Percentiles rank a stretch among this genome's conserved stretches.
These are phyloP conservation scores for Ochotona princeps DNA, from an alignment of 2,113 vertebrate genomes.

Conservation along the genomic window DNA sequence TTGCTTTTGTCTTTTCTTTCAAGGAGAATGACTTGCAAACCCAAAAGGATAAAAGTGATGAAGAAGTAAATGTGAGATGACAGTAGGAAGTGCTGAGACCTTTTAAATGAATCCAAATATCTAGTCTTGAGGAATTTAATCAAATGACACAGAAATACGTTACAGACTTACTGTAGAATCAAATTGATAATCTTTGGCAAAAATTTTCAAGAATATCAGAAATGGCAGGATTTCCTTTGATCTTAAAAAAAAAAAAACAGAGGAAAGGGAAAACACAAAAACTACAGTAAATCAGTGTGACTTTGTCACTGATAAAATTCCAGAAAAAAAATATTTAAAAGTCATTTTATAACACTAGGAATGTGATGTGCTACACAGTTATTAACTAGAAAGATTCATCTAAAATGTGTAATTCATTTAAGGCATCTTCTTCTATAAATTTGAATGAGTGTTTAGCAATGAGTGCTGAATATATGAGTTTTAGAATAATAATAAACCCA, in stretches of 20 bases:
- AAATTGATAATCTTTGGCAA: conserved; percentile 20
- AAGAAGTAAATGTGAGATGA: conserved; percentile 63
- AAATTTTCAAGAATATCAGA: conserved; percentile 41
- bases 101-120: conserved; percentile 62
- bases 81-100: conserved; percentile 46
- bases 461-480: not conserved
- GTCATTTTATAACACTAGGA: not conserved
- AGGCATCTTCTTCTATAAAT: not conserved
- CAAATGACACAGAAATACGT: conserved; percentile 34
- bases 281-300: conserved; percentile 13
- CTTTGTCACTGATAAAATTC: not conserved
- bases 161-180: not conserved
- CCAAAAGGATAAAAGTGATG: conserved; percentile 55
- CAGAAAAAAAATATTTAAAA: not conserved
- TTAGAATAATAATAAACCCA: not conserved
- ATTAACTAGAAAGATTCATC: not conserved
- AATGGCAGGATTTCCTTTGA: not conserved
- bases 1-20: conserved; percentile 73
- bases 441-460: not conserved
- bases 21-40: conserved; percentile 71
- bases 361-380: not conserved
- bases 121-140: conserved; percentile 42
- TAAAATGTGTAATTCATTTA: not conserved
- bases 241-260: not conserved
- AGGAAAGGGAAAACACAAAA: not conserved